phyloP scores from a whole-genome alignment of 2,888 invertebrate species.

The Adelognathus sp. region DNA sequence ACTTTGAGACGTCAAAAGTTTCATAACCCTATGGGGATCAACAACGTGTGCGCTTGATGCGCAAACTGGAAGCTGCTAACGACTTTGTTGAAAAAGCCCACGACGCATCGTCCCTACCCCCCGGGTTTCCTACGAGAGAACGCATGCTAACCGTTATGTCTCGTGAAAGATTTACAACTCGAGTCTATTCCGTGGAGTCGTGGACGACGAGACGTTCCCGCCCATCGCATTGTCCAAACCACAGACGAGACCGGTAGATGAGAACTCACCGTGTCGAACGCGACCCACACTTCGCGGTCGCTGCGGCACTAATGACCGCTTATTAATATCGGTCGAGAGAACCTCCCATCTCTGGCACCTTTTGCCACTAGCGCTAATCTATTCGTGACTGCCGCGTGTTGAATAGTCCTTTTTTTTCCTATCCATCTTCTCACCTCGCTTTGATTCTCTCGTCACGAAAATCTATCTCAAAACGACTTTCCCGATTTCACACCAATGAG shows the following conservation, averaged over 20 bases:
- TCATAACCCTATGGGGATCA: background rate
- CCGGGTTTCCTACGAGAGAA: background rate
- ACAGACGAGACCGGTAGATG: constrained; percentile 15
- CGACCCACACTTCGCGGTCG: constrained; percentile 4
- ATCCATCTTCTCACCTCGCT: background rate
- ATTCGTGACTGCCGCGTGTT: constrained; percentile 56
- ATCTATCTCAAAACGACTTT: background rate
- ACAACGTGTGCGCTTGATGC: background rate
- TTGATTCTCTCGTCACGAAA: background rate
- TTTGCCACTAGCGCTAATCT: constrained; percentile 54
- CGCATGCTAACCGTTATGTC: background rate
- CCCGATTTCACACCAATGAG: background rate
- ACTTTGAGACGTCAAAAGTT: background rate
- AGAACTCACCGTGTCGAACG: constrained; percentile 8
- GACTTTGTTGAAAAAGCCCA: constrained; percentile 9
- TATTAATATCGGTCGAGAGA: constrained; percentile 68
- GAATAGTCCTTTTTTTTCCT: background rate
- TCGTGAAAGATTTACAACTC: constrained; percentile 13
- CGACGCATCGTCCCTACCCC: background rate
- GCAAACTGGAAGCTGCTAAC: constrained; percentile 10
- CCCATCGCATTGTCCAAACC: constrained; percentile 54
- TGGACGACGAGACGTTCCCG: constrained; percentile 49
- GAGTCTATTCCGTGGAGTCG: constrained; percentile 1
- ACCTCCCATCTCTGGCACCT: constrained; percentile 64
- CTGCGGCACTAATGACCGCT: constrained; percentile 64